Percentiles rank a stretch among this genome's conserved stretches.
phyloP scores from a whole-genome alignment of 2,113 vertebrate genomes.

The Centrocercus urophasianus region DNA sequence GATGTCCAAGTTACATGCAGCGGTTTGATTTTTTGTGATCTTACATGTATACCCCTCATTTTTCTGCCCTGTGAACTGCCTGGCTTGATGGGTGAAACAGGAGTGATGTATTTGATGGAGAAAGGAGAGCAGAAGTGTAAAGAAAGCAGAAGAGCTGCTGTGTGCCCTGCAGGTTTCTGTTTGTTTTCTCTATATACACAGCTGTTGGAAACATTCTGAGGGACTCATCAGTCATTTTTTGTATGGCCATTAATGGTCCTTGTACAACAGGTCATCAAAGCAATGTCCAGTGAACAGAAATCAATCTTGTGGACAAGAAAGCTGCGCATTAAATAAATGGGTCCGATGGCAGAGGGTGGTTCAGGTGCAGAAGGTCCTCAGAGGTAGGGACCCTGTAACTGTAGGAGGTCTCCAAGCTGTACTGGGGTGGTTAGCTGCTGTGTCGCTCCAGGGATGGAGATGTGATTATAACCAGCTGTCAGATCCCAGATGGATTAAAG shows the following conservation, averaged over 20 bases:
- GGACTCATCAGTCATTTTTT: neutral
- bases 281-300: neutral
- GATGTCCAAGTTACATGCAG: neutral
- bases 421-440: neutral
- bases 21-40: neutral
- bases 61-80: neutral
- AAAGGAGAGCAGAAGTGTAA: neutral
- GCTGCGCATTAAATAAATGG: neutral
- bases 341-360: neutral
- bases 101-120: neutral
- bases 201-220: conserved; percentile 5
- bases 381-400: neutral
- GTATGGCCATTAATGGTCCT: neutral
- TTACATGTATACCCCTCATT: neutral
- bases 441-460: neutral
- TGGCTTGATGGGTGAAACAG: neutral
- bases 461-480: neutral
- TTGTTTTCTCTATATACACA: conserved; percentile 18
- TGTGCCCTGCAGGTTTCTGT: neutral
- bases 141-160: neutral
- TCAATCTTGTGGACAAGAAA: neutral
- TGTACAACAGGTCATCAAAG: conserved; percentile 6
- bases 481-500: neutral
- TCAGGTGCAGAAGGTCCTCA: neutral
- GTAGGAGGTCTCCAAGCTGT: too few species aligned